These are phyloP conservation scores for Hoplias malabaricus DNA, from an alignment of 2,113 vertebrate species.

Conservation along the genomic window DNA sequence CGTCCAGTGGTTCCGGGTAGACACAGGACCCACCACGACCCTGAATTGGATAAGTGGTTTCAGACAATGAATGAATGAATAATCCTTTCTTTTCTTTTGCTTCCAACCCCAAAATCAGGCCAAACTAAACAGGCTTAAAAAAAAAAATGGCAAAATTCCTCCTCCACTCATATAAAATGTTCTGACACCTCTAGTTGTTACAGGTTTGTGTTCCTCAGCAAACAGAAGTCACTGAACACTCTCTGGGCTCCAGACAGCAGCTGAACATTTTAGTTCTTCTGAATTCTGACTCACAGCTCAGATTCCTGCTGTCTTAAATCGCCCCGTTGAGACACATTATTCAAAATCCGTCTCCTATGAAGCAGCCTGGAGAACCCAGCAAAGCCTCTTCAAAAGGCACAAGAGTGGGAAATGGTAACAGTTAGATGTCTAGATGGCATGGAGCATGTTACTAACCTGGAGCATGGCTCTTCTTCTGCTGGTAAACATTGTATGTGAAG, in stretches of 20 bases:
- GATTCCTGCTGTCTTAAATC: constrained; percentile 29
- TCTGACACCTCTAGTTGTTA: constrained; percentile 23
- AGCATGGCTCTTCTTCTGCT: constrained; percentile 82
- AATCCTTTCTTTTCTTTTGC: constrained; percentile 22
- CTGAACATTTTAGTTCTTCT: constrained; percentile 41
- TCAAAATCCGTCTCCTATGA: neutral
- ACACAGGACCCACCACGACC: too few species aligned
- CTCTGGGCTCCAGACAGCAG: constrained; percentile 31
- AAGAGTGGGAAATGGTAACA: neutral
- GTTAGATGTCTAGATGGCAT: neutral
- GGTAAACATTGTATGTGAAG: constrained; percentile 87
- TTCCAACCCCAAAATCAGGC: constrained; percentile 21
- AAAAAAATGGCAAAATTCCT: constrained; percentile 35
- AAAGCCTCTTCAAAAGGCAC: neutral
- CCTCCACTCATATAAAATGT: constrained; percentile 29
- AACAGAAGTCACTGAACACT: constrained; percentile 29
- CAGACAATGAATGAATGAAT: too few species aligned
- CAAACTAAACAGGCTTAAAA: constrained; percentile 2
- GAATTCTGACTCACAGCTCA: constrained; percentile 35
- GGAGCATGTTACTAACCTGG: constrained; percentile 82
- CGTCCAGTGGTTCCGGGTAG: too few species aligned
- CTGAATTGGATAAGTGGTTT: too few species aligned
- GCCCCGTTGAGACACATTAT: neutral
- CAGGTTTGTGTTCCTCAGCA: constrained; percentile 32
- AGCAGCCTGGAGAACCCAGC: neutral